Percentiles rank a stretch among this genome's conserved stretches.
These are phyloP conservation scores for Enteromius viviparus DNA, from an alignment of 2,797 vertebrate species.

Conservation along the genomic window DNA sequence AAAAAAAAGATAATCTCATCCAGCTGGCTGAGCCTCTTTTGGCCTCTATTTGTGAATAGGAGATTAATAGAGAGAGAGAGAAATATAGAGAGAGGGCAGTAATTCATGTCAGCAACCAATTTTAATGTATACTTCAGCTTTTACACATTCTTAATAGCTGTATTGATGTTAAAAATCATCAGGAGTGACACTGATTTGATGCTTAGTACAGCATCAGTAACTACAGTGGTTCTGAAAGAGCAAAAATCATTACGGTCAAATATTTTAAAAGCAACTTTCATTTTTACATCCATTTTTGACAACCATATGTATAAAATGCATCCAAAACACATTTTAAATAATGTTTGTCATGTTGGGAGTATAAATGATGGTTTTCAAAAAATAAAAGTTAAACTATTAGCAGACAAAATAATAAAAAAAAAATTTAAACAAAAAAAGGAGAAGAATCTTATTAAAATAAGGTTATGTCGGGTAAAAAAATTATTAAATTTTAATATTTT, in stretches of 20 bases:
- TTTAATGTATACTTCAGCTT: conserved; percentile 5
- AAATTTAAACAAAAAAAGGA: not conserved
- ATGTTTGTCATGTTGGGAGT: not conserved
- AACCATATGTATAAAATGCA: not conserved
- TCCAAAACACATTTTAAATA: not conserved
- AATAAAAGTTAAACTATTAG: no score
- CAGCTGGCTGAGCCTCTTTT: conserved; percentile 77
- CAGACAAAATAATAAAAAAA: not conserved
- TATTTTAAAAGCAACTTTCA: not conserved
- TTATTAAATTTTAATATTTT: not conserved
- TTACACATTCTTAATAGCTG: not conserved
- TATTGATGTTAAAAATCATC: not conserved
- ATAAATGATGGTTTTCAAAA: not conserved
- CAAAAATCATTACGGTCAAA: not conserved
- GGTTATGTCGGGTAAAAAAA: not conserved
- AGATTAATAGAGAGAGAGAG: conserved; percentile 67
- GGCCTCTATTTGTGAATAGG: conserved; percentile 79
- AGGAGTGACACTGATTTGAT: conserved; percentile 13
- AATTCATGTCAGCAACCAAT: not conserved
- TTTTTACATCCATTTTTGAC: not conserved
- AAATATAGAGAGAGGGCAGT: conserved; percentile 27
- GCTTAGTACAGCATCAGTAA: not conserved
- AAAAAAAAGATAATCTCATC: conserved; percentile 74
- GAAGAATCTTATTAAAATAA: not conserved
- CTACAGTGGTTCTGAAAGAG: not conserved